Evolutionary conservation across 2,113 vertebrate species (phyloP), one percentile per base, ranked within the genome.

Genomic region (Amblyopsis rosae): DNA sequence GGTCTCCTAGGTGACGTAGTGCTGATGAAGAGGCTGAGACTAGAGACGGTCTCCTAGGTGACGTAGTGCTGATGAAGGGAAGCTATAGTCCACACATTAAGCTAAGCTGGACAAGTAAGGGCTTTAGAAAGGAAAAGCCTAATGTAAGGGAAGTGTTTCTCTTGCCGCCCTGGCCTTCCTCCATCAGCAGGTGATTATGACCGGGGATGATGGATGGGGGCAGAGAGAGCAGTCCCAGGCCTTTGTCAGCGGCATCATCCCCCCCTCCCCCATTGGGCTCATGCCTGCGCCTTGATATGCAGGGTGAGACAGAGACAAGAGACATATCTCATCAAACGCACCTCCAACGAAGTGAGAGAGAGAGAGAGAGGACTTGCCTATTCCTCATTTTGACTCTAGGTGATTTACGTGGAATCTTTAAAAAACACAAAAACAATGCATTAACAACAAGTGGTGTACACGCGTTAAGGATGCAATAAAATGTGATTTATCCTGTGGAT

Each of bases 331-430:
- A 19, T 19, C 50, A 53, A n/a, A n/a, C n/a, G 50, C 12, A 13
- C 50, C 12, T 12, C 50, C 12, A 19, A 19, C 1, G 19, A 19
- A 45, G 6, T 32, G 57, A 59, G 57, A 13, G 57, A 41, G 3
- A 15, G 58, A 3, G 5, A 59, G 32, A 41, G 58, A 8, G 51
- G 12, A 67, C 13, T 75, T 8, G 6, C 75, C 76, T 81, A 79
- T 80, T 77, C 81, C 70, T 86, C 81, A 79, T 66, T 73, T 71
- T 81, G 82, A 86, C 83, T 76, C 32, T 0, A 78, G 77, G 63
- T 87, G 88, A 90, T 87, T 87, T 82, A 88, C 87, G 82, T 82
- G 83, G 83, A 83, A 87, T 83, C 67, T 87, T 90, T 65, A 82
- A 81, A 26, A 26, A 26, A 26, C 26, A 26, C 26, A 26, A 26